Evolutionary conservation across 2,113 vertebrate genomes (phyloP), one percentile per base, ranked within the genome.

Genomic region (Oreochromis aureus): DNA sequence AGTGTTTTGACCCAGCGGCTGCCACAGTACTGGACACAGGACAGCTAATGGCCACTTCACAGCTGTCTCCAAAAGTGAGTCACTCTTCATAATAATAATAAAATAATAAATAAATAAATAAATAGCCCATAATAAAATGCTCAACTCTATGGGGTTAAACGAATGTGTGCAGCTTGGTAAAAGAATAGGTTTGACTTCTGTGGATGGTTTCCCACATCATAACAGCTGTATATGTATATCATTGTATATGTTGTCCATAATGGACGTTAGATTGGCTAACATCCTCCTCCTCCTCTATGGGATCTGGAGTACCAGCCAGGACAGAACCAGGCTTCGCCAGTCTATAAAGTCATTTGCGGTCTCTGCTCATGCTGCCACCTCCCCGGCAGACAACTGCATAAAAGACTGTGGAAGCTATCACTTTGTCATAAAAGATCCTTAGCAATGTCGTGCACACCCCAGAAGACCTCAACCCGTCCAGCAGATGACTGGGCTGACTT

Each of bases 381-480:
- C 13, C 56, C 7, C 0, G 3, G 12, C 55, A 56, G 55, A 27
- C 55, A 13, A 56, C 55, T 58, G 22, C 24, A 0, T 58, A 32
- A 18, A 59, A 59, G 24, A 30, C 56, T 18, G 27, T 61, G 58
- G 30, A 61, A 61, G 16, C 58, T 19, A 1, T 34, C 1, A 2
- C 30, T 4, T 30, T 63, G 30, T 63, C 59, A 34, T 63, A 63
- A 3, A 63, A 19, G 3, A 34, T 34, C 58, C 30, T 61, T 34
- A 19, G 16, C 18, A 19, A 34, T 34, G 32, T 63, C 2, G 10
- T 36, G 32, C 16, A 63, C 59, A 36, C 59, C 9, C 59, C 30
- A 11, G 9, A 63, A 63, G 59, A 63, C 59, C 18, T 63, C 59
- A 0, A n/a, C 2, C 18, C 2, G 0, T 19, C 59, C 32, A 63